Percentiles rank a stretch among this genome's conserved stretches.
Evolutionary conservation across 1,140 invertebrate genomes (phyloP).

Genomic region (Ectropis grisescens): DNA sequence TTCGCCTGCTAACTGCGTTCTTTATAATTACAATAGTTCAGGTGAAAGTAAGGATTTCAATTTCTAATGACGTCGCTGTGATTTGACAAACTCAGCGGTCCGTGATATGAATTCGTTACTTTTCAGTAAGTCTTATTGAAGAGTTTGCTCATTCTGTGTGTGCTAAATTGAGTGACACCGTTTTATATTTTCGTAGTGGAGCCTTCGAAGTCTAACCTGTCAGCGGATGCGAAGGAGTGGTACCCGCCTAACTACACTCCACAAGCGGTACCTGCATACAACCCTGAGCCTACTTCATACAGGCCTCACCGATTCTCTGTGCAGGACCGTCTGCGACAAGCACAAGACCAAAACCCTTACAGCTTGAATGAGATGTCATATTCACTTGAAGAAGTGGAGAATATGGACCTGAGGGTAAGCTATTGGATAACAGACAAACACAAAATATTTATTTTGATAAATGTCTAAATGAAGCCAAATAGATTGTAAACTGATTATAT

Average conservation of each 20-base stretch:
- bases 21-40: constrained; percentile 35
- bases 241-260: constrained; percentile 65
- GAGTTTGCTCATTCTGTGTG: too few species aligned
- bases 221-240: constrained; percentile 68
- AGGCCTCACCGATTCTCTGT: constrained; percentile 51
- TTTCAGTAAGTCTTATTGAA: too few species aligned
- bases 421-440: too few species aligned
- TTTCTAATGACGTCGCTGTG: constrained; percentile 52
- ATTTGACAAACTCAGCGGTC: constrained; percentile 37
- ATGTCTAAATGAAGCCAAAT: too few species aligned
- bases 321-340: constrained; percentile 55
- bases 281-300: constrained; percentile 30
- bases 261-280: constrained; percentile 28
- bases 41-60: constrained; percentile 63
- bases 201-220: constrained; percentile 51
- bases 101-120: constrained; percentile 15
- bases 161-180: neutral
- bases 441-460: too few species aligned
- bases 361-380: constrained; percentile 56
- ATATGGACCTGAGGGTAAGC: constrained; percentile 47
- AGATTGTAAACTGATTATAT: too few species aligned
- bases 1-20: constrained; percentile 23
- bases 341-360: constrained; percentile 54
- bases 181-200: constrained; percentile 24
- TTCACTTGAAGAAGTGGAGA: constrained; percentile 48